A percentile compares a stretch with the other conserved stretches of the same genome.
These are phyloP conservation scores for Drosophila dives DNA, from an alignment of 2,888 invertebrate species.

Conservation along the genomic window DNA sequence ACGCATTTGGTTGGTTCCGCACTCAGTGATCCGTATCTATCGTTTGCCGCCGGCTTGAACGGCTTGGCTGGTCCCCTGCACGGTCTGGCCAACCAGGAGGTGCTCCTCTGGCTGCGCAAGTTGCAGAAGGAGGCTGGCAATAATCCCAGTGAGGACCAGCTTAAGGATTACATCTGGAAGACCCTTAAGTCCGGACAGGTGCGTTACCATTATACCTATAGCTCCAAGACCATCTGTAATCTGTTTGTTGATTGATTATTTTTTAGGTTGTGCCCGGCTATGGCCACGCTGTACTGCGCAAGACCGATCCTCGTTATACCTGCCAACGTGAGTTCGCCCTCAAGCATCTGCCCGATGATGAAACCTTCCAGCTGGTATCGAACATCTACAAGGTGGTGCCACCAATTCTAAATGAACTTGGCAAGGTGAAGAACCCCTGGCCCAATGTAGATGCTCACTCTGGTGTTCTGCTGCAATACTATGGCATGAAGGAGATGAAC, in stretches of 20 bases:
- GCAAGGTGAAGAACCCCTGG: constrained; percentile 97
- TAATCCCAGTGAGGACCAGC: constrained; percentile 93
- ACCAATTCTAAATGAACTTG: constrained; percentile 91
- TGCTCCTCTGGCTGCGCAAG: constrained; percentile 97
- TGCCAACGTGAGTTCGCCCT: constrained; percentile 94
- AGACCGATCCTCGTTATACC: constrained; percentile 93
- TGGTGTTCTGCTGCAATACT: constrained; percentile 93
- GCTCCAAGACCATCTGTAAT: background rate
- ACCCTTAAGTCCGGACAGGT: constrained; percentile 93
- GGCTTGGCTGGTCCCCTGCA: constrained; percentile 95
- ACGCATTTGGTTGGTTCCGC: constrained; percentile 95
- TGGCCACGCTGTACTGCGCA: constrained; percentile 94
- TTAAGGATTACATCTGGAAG: constrained; percentile 99
- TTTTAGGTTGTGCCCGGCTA: constrained; percentile 92
- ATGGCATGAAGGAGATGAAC: constrained; percentile 94
- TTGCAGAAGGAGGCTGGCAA: constrained; percentile 94
- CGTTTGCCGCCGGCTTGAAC: constrained; percentile 94
- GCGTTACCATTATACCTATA: background rate
- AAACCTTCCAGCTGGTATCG: constrained; percentile 91
- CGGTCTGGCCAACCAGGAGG: constrained; percentile 96
- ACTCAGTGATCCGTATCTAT: constrained; percentile 93
- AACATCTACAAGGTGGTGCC: constrained; percentile 94
- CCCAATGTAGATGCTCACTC: constrained; percentile 97
- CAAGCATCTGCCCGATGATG: constrained; percentile 93
- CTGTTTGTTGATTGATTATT: background rate